phyloP scores from a whole-genome alignment of 2,797 vertebrate species.

The Pseudocheirus occidentalis region DNA sequence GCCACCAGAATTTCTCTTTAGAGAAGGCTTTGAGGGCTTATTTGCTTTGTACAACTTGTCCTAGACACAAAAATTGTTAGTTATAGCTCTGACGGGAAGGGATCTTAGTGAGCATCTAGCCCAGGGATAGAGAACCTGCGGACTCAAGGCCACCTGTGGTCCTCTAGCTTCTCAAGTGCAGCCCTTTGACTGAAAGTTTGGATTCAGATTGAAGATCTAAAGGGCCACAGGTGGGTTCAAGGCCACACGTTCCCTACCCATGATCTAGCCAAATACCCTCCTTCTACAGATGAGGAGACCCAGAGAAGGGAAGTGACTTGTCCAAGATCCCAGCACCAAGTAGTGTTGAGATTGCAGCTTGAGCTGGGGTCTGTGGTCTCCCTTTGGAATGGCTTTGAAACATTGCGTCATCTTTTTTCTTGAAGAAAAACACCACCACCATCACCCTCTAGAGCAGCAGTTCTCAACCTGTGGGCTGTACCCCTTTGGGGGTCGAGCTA shows the following conservation, averaged over 20 bases:
- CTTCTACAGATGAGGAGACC: fast-evolving
- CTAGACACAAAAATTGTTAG: neutral
- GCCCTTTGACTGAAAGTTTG: too few species aligned
- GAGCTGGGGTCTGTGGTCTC: fast-evolving
- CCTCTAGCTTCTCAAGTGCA: too few species aligned
- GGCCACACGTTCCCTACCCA: too few species aligned
- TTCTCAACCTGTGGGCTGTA: too few species aligned
- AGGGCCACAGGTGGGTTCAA: too few species aligned
- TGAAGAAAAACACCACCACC: too few species aligned
- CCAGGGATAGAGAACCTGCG: too few species aligned
- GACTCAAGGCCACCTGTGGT: too few species aligned
- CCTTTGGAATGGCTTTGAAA: neutral
- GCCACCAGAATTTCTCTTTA: neutral
- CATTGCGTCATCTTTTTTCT: neutral
- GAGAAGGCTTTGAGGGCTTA: neutral
- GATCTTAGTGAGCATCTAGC: neutral
- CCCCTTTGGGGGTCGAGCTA: too few species aligned
- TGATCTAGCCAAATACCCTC: neutral
- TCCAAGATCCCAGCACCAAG: neutral
- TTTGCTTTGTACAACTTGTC: neutral
- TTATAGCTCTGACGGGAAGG: neutral
- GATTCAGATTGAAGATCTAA: too few species aligned
- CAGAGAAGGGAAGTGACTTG: neutral
- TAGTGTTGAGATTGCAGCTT: neutral
- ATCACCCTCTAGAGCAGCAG: too few species aligned